Evolutionary conservation across 2,888 invertebrate species (phyloP).

Genomic region (Ferrisia virgata): DNA sequence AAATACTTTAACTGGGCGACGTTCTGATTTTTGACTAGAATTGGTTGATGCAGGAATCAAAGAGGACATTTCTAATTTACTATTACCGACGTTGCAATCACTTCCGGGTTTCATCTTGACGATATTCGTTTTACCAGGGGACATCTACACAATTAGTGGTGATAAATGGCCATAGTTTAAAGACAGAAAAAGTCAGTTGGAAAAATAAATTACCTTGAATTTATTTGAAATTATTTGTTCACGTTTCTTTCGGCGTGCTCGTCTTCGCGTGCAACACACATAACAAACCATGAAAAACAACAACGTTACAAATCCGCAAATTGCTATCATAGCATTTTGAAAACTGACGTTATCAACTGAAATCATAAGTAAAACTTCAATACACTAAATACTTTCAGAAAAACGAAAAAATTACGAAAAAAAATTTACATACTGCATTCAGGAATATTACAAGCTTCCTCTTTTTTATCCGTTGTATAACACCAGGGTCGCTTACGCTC

Average conservation of each 20-base stretch:
- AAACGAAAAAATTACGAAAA: neutral
- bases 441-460: slow-evolving; percentile 37
- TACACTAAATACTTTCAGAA: neutral
- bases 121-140: slow-evolving; percentile 46
- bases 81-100: slow-evolving; percentile 49
- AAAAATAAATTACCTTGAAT: slow-evolving; percentile 11
- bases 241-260: neutral
- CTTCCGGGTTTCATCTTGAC: slow-evolving; percentile 36
- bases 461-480: slow-evolving; percentile 47
- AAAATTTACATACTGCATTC: slow-evolving; percentile 40
- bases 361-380: neutral
- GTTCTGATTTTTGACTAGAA: slow-evolving; percentile 51
- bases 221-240: slow-evolving; percentile 40
- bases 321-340: slow-evolving; percentile 12
- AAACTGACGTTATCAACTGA: neutral
- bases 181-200: neutral
- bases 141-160: neutral
- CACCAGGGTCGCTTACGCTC: slow-evolving; percentile 83
- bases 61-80: slow-evolving; percentile 51
- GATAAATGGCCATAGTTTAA: neutral
- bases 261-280: slow-evolving; percentile 60
- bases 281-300: slow-evolving; percentile 59
- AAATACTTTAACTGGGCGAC: slow-evolving; percentile 60
- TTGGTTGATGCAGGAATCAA: slow-evolving; percentile 51
- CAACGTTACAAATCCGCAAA: slow-evolving; percentile 52